A percentile compares a stretch with the other conserved stretches of the same genome.
phyloP scores from a whole-genome alignment of 2,888 invertebrate species.

The Brachypalpus laphriformis region DNA sequence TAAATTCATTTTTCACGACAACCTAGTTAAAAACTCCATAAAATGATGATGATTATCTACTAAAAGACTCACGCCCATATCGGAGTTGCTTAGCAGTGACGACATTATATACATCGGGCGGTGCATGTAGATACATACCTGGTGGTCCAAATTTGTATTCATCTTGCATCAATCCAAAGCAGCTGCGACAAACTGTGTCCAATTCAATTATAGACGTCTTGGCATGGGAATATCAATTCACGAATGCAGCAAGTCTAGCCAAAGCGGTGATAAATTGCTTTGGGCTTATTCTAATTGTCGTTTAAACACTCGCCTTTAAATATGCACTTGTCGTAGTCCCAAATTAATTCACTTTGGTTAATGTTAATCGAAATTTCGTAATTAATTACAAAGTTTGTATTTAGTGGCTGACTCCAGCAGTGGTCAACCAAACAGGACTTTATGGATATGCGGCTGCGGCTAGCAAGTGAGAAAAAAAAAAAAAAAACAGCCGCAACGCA shows the following conservation, averaged over 20 bases:
- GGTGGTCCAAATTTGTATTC: background rate
- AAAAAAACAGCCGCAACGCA: background rate
- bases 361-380: conserved; percentile 23
- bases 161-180: background rate
- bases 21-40: conserved; percentile 49
- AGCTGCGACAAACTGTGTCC: background rate
- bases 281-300: background rate
- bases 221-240: conserved; percentile 5
- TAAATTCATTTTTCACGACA: conserved; percentile 48
- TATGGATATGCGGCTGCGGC: background rate
- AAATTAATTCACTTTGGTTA: background rate
- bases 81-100: background rate
- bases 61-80: conserved; percentile 29
- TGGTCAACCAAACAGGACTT: background rate
- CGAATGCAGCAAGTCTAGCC: background rate
- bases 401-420: background rate
- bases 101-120: background rate
- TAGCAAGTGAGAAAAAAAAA: no score
- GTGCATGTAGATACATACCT: background rate
- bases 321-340: background rate
- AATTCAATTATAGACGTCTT: background rate
- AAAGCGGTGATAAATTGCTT: background rate
- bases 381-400: conserved; percentile 10
- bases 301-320: background rate
- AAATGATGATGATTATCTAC: conserved; percentile 41